Percentiles rank a stretch among this genome's conserved stretches.
Evolutionary conservation across 2,888 invertebrate genomes (phyloP).

Genomic region (Melanchra persicariae): DNA sequence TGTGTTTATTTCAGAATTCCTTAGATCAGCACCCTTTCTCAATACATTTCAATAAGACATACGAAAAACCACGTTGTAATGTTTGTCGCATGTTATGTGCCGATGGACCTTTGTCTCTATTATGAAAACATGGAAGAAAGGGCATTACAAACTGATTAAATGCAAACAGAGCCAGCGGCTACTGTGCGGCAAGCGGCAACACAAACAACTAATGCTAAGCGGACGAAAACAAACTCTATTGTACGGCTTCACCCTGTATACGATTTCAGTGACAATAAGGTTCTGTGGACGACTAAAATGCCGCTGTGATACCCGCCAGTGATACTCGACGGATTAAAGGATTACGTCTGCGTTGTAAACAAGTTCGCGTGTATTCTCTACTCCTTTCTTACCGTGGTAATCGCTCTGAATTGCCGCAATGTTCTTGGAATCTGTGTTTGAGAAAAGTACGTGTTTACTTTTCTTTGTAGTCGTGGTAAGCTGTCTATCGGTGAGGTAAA

Average conservation of each 20-base stretch:
- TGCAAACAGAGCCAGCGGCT: slow-evolving; percentile 85
- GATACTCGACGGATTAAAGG: slow-evolving; percentile 88
- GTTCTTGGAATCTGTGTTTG: slow-evolving; percentile 41
- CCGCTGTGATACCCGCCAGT: slow-evolving; percentile 77
- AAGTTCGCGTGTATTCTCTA: slow-evolving; percentile 79
- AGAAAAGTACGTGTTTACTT: slow-evolving; percentile 14
- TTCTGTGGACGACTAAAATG: slow-evolving; percentile 77
- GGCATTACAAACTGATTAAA: slow-evolving; percentile 88
- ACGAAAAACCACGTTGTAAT: slow-evolving; percentile 37
- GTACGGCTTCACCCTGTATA: slow-evolving; percentile 76
- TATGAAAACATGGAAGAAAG: slow-evolving; percentile 82
- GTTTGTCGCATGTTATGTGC: slow-evolving; percentile 60
- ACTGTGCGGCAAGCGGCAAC: slow-evolving; percentile 81
- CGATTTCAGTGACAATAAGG: slow-evolving; percentile 82
- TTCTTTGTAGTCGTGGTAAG: slow-evolving; percentile 29
- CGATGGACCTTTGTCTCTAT: slow-evolving; percentile 72
- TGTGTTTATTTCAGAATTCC: slow-evolving; percentile 20
- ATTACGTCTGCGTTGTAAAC: slow-evolving; percentile 81
- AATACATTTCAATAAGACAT: slow-evolving; percentile 43
- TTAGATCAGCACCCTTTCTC: slow-evolving; percentile 54
- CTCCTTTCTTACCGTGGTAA: slow-evolving; percentile 73
- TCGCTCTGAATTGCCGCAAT: slow-evolving; percentile 53
- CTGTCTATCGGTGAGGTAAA: background rate
- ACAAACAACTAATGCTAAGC: slow-evolving; percentile 86
- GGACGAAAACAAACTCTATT: slow-evolving; percentile 87